Base-by-base conservation (phyloP, 2,113 vertebrate genomes). In the Rallus limicola region DNA sequence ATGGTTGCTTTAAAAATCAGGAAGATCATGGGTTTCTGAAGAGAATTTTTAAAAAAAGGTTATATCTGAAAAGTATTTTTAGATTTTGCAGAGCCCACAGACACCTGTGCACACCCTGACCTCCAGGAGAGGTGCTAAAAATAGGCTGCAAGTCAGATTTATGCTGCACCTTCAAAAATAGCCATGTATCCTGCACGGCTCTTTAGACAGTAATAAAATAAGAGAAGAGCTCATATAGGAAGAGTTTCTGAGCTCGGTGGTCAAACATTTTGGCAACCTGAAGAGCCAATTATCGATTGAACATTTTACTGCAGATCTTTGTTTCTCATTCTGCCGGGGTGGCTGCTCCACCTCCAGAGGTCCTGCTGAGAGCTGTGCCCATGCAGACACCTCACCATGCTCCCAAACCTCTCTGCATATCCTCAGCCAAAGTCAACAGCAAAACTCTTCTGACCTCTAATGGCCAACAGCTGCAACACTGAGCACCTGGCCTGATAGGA, bases 361-460 rank as follows among this genome's bases (percentile, higher is more conserved):
- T 24, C 34, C 50, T 52, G 50, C 50, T 15, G 28, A 5, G 15
- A 74, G 14, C 46, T 38, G 10, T 42, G 40, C 9, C 28, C 13
- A 4, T 5, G 16, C 42, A 63, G 33, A 20, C n/a, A 12, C 14
- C 23, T 34, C 2, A 0, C 21, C 0, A 0, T 31, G 34, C 15
- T 31, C 60, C 13, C 46, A 44, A 4, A 28, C 14, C 1, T 0
- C 56, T 38, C 68, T 14, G 14, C 18, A 13, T 3, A 0, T 16
- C 74, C 65, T 55, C 40, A 28, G 17, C 23, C 62, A 65, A 40
- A 70, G 23, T 10, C 52, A 76, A n/a, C 8, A 42, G 18, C 68
- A 60, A 48, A 71, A 15, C 34, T 44, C 26, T 38, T 17, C 44
- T 34, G 40, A 28, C 20, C 31, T 24, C 8, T 46, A 18, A 7